Evolutionary conservation across 2,888 invertebrate genomes (phyloP), one percentile per base, ranked within the genome.

Genomic region (Stenoptilia bipunctidactyla): DNA sequence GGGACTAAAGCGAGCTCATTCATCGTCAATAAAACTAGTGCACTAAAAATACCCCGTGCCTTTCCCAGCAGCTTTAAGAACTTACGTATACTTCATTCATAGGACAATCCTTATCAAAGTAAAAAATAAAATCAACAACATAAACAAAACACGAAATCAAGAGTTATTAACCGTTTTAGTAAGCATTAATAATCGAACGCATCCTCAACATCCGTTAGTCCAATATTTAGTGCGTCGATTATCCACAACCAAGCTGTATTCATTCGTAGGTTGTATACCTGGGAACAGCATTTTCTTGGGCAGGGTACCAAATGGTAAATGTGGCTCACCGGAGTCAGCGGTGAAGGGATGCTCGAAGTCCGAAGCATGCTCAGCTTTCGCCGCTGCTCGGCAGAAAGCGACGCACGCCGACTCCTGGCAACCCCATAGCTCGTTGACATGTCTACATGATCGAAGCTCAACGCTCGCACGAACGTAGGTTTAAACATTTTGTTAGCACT

Each of bases 231-330:
- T 20, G 37, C 42, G 40, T 40, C 38, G 12, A 41, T 44, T 47
- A 41, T 37, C 34, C 34, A 40, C 37, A 30, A 38, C 38, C 14
- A 14, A 40, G 13, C 34, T 15, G 27, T 4, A 41, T 39, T 42
- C 36, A 35, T n/a, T 20, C 20, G 20, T 20, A 20, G 20, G 20
- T 5, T 58, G 59, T 83, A n/a, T n/a, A 84, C 84, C 84, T 84
- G 80, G 52, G 66, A 58, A 66, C 84, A 84, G 77, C 84, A 84
- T 57, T 76, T 69, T 73, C 80, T 75, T 54, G 84, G 84, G 73
- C 84, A 84, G 73, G 71, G 73, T 63, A 83, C 82, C 77, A 74
- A 70, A 74, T 83, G 84, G 84, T 80, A 84, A 76, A 85, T 83
- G 77, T 85, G 76, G 79, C 84, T 83, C 82, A 85, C 84, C 77